Percentiles rank a stretch among this genome's conserved stretches.
phyloP scores from a whole-genome alignment of 2,113 vertebrate species.

The Ailuropoda melanoleuca region DNA sequence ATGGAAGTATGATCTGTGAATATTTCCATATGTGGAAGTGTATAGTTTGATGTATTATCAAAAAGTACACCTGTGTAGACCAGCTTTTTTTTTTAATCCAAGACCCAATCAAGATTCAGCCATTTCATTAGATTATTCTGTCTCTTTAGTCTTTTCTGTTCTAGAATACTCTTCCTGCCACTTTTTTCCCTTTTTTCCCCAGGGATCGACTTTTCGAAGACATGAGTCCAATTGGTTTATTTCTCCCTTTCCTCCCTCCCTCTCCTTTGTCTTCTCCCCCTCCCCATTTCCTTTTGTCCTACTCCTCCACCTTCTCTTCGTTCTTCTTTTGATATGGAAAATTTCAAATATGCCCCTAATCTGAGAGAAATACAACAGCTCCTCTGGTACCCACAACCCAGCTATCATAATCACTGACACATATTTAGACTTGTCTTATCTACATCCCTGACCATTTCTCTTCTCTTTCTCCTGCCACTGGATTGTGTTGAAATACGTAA shows the following conservation, averaged over 20 bases:
- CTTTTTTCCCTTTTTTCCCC: background rate
- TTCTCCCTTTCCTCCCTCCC: background rate
- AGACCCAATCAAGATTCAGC: background rate
- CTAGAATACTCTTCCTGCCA: background rate
- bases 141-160: background rate
- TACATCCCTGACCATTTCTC: background rate
- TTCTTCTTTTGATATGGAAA: background rate
- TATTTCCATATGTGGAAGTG: background rate
- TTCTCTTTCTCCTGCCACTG: background rate
- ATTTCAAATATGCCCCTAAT: background rate
- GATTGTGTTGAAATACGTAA: background rate
- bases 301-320: background rate
- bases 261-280: background rate
- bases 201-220: background rate
- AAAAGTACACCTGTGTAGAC: background rate
- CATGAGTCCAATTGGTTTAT: background rate
- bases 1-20: background rate
- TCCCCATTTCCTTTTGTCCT: background rate
- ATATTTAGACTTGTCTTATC: background rate
- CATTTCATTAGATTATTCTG: background rate
- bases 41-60: background rate
- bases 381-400: background rate
- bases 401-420: background rate
- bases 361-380: background rate
- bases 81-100: background rate